Conservation (phyloP, 2,797 vertebrate species). For the Fistularia commersonii region DNA sequence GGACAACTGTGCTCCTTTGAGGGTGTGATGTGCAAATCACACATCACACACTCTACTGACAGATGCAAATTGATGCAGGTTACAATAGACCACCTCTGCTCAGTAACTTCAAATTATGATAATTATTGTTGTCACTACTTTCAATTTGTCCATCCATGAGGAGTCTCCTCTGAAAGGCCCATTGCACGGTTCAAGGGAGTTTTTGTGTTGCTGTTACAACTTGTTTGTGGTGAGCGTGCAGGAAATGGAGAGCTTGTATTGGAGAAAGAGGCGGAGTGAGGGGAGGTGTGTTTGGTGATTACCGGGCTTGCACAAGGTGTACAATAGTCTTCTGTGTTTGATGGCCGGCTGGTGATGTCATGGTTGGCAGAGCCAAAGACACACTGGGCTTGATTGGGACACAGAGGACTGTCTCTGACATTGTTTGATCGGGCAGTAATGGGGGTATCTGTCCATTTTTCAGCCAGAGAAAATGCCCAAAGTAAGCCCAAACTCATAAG, state of each 20-base stretch:
- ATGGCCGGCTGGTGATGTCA: slow-evolving; percentile 56
- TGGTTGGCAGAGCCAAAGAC: slow-evolving; percentile 41
- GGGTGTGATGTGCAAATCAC: too few relatives aligned
- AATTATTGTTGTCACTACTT: too few relatives aligned
- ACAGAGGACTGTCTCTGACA: slow-evolving; percentile 32
- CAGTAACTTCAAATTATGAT: too few relatives aligned
- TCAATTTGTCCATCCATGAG: too few relatives aligned
- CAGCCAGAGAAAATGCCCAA: slow-evolving; percentile 12
- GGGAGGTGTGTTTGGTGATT: too few relatives aligned
- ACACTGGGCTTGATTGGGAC: slow-evolving; percentile 37
- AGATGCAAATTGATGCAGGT: too few relatives aligned
- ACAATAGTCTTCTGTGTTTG: slow-evolving; percentile 43
- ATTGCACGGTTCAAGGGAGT: not conserved
- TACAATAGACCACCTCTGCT: too few relatives aligned
- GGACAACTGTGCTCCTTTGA: too few relatives aligned
- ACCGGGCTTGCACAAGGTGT: not conserved
- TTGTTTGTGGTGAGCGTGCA: slow-evolving; percentile 11
- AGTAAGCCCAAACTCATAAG: not conserved
- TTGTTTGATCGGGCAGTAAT: slow-evolving; percentile 54
- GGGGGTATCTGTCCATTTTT: slow-evolving; percentile 9
- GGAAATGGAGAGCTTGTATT: slow-evolving; percentile 3
- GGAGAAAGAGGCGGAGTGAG: slow-evolving; percentile 7
- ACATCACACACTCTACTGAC: too few relatives aligned
- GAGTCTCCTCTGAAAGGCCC: slow-evolving; percentile 4
- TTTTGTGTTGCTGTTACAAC: slow-evolving; percentile 23